Base-by-base conservation (phyloP, 2,888 invertebrate species). In the Rhimphoctona megacephalus region DNA sequence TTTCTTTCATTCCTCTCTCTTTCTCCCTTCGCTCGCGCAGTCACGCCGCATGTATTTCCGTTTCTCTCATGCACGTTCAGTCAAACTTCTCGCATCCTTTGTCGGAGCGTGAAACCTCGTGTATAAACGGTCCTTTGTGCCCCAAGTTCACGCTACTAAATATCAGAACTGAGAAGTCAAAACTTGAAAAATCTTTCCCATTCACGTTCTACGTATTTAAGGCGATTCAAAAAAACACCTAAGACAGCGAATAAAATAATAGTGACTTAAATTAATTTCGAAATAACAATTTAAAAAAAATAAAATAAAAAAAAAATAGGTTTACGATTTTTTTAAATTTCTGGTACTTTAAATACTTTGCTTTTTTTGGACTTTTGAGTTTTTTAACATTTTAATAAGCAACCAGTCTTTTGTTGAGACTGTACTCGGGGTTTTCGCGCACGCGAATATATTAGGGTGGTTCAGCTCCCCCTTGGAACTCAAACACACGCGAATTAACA, bases 401-500 rank as follows among this genome's bases (percentile, higher is more conserved):
- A 46, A 57, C 46, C 69, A 83, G 61, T 85, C 77, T 89, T 90
- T 88, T 87, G 87, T 66, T 57, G 61, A 83, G 88, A 89, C 89
- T 89, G 89, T 89, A 90, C 88, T 77, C 91, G 87, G 89, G 89
- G 89, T 90, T 91, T 91, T 91, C 90, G 90, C 90, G 89, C 90
- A 90, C 89, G 91, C 90, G 92, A 92, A 92, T 92, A 92, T 92
- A 92, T 92, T 92, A 92, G 92, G 92, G 92, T 92, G 92, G 90
- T 91, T 92, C 89, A 89, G 89, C 90, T 91, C 90, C 92, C 92
- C 88, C 90, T 92, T 90, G 92, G 90, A 92, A 92, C 92, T 91
- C 93, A 90, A 92, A 92, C 92, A 90, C 92, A 92, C 91, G 92
- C 92, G 92, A 93, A 93, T 93, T 93, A 93, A 93, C 93, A 92